Evolutionary conservation across 2,888 invertebrate genomes (phyloP).

Genomic region (Pyrgus malvae): DNA sequence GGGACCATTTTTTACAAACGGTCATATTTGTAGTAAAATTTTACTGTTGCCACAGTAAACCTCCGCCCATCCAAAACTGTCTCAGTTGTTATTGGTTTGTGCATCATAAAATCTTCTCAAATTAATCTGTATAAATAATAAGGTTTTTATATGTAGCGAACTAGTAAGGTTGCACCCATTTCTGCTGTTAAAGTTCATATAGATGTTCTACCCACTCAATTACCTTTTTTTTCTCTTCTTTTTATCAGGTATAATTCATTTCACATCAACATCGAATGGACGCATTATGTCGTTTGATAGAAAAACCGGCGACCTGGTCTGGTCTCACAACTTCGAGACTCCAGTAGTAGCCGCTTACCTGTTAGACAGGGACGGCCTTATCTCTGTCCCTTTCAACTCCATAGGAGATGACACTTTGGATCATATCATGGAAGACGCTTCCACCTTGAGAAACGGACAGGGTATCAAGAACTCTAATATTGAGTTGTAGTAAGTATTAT

Average conservation of each 20-base stretch:
- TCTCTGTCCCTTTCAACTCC: slow-evolving; percentile 93
- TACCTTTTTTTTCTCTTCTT: too few relatives aligned
- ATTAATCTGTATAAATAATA: too few relatives aligned
- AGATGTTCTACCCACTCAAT: too few relatives aligned
- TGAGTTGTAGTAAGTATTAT: slow-evolving; percentile 80
- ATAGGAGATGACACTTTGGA: slow-evolving; percentile 93
- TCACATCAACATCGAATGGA: slow-evolving; percentile 95
- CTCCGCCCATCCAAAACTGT: too few relatives aligned
- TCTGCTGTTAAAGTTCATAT: too few relatives aligned
- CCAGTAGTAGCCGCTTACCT: slow-evolving; percentile 95
- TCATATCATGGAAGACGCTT: slow-evolving; percentile 84
- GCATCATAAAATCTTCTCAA: too few relatives aligned
- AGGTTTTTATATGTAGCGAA: too few relatives aligned
- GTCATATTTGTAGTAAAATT: too few relatives aligned
- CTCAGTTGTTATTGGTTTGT: too few relatives aligned
- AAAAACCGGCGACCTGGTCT: slow-evolving; percentile 89
- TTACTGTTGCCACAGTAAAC: too few relatives aligned
- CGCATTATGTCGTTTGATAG: slow-evolving; percentile 92
- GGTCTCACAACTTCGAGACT: slow-evolving; percentile 93
- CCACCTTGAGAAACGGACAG: slow-evolving; percentile 76
- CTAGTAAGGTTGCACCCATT: too few relatives aligned
- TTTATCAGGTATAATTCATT: slow-evolving; percentile 89
- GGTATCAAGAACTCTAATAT: slow-evolving; percentile 83
- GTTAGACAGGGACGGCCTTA: slow-evolving; percentile 87
- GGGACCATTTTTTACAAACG: too few relatives aligned